Conservation (phyloP, 2,888 invertebrate species). For the Patella depressa region DNA sequence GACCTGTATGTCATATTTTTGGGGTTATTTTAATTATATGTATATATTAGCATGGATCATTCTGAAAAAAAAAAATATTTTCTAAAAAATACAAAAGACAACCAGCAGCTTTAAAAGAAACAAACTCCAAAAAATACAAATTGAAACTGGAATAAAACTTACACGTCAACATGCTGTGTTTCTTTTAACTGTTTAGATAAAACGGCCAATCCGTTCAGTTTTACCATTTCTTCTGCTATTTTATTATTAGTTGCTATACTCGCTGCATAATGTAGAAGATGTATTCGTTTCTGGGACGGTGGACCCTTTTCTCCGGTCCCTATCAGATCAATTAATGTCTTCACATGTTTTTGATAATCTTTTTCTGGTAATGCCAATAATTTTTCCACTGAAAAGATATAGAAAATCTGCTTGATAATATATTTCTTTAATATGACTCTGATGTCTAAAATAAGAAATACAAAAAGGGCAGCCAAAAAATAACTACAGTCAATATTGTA, state of each 20-base stretch:
- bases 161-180: constrained; percentile 66
- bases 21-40: too few relatives aligned
- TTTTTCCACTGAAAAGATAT: constrained; percentile 58
- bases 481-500: too few relatives aligned
- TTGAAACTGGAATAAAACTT: constrained; percentile 36
- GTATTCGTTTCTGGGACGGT: constrained; percentile 66
- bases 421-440: not conserved
- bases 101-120: too few relatives aligned
- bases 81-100: too few relatives aligned
- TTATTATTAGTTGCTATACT: constrained; percentile 46
- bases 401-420: not conserved
- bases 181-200: constrained; percentile 66
- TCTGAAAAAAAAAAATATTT: too few relatives aligned
- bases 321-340: constrained; percentile 55
- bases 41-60: too few relatives aligned
- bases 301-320: constrained; percentile 65
- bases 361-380: constrained; percentile 56
- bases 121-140: too few relatives aligned
- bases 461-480: not conserved
- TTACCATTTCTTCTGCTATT: constrained; percentile 36
- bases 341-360: constrained; percentile 62
- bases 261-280: constrained; percentile 66
- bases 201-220: constrained; percentile 46
- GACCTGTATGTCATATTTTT: too few relatives aligned
- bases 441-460: not conserved